Percentiles rank a stretch among this genome's conserved stretches.
Conservation (phyloP, 2,113 vertebrate species). For the Phocoena phocoena region DNA sequence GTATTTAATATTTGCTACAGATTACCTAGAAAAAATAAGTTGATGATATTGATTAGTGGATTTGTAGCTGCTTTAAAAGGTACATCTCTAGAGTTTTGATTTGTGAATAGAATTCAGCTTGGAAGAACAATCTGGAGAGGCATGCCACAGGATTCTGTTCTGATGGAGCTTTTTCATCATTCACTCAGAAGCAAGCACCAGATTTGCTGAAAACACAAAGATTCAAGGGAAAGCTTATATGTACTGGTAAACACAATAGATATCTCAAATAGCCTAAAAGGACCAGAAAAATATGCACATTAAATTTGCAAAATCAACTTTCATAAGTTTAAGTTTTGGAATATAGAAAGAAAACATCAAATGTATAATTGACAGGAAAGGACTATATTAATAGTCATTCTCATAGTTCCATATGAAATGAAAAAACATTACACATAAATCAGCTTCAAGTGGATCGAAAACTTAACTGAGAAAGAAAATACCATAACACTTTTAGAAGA, state of each 20-base stretch:
- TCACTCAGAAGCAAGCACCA: neutral
- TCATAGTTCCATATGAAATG: neutral
- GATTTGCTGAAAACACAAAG: neutral
- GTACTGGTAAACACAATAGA: neutral
- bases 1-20: neutral
- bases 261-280: neutral
- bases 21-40: neutral
- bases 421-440: neutral
- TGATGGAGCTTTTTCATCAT: neutral
- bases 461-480: neutral
- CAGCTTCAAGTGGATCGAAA: neutral
- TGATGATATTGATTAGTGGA: neutral
- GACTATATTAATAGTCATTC: neutral
- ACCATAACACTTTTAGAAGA: neutral
- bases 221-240: neutral
- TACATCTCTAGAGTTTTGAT: neutral
- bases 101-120: neutral
- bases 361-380: neutral
- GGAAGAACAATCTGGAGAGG: neutral
- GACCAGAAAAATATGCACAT: neutral
- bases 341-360: neutral
- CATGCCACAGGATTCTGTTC: neutral
- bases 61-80: neutral
- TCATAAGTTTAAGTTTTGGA: neutral
- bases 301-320: neutral